These are phyloP conservation scores for Lottia scabra DNA, from an alignment of 2,888 invertebrate species.

Conservation along the genomic window DNA sequence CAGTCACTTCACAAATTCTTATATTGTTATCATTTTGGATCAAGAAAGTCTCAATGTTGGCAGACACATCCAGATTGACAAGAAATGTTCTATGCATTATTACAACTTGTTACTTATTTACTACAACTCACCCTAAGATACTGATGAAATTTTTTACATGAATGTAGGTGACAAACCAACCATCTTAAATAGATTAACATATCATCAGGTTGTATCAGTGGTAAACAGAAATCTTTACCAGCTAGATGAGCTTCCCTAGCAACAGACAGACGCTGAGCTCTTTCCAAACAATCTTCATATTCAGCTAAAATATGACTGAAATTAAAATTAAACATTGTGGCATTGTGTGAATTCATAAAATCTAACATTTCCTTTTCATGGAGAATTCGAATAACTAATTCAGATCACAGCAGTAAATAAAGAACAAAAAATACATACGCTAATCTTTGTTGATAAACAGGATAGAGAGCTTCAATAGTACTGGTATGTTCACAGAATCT, in stretches of 20 bases:
- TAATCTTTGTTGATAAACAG: conserved; percentile 62
- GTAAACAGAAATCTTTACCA: conserved; percentile 46
- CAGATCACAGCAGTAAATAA: too few relatives aligned
- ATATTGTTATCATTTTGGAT: too few relatives aligned
- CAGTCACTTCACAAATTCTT: too few relatives aligned
- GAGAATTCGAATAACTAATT: too few relatives aligned
- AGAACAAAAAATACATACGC: conserved; percentile 43
- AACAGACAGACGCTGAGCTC: conserved; percentile 59
- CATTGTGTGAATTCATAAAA: background rate
- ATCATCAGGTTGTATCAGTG: conserved; percentile 61
- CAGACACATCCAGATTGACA: too few relatives aligned
- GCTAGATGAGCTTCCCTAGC: conserved; percentile 55
- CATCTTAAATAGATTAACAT: conserved; percentile 67
- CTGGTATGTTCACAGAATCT: conserved; percentile 66
- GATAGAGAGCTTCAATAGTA: conserved; percentile 63
- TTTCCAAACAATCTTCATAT: conserved; percentile 64
- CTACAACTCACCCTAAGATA: conserved; percentile 55
- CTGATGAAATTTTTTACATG: conserved; percentile 63
- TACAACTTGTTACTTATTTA: background rate
- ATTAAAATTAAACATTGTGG: conserved; percentile 1
- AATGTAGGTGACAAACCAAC: conserved; percentile 65
- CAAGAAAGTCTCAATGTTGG: too few relatives aligned
- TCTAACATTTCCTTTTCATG: too few relatives aligned
- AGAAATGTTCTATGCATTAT: too few relatives aligned
- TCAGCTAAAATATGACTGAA: conserved; percentile 63